These are phyloP conservation scores for Odontocolon sp. DNA, from an alignment of 2,888 invertebrate genomes.

Conservation along the genomic window DNA sequence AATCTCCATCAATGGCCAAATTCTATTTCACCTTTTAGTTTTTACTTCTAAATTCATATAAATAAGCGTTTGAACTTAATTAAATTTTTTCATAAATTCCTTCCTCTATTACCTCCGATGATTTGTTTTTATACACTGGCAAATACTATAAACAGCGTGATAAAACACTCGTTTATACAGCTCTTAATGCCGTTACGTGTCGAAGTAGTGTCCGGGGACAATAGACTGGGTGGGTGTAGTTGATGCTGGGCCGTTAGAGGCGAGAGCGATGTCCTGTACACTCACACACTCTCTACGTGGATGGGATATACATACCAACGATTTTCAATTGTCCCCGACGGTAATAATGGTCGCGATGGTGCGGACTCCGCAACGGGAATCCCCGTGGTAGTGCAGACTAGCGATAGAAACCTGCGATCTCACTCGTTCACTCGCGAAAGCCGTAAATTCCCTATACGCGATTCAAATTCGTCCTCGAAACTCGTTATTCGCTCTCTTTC, in stretches of 20 bases:
- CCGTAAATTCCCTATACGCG: conserved; percentile 24
- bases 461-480: conserved; percentile 36
- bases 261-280: not conserved
- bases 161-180: conserved; percentile 29
- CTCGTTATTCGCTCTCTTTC: conserved; percentile 29
- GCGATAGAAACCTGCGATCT: conserved; percentile 17
- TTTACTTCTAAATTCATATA: too few species aligned
- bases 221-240: not conserved
- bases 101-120: not conserved
- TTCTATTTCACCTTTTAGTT: too few species aligned
- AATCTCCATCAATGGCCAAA: too few species aligned
- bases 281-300: not conserved
- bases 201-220: conserved; percentile 33
- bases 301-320: conserved; percentile 4
- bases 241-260: not conserved
- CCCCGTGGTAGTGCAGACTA: conserved; percentile 5
- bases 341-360: conserved; percentile 31
- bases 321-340: conserved; percentile 40
- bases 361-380: not conserved
- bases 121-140: conserved; percentile 4
- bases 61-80: not conserved
- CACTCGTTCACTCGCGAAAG: conserved; percentile 1
- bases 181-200: conserved; percentile 25
- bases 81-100: not conserved
- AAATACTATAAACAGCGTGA: conserved; percentile 8